Percentiles rank a stretch among this genome's conserved stretches.
Evolutionary conservation across 2,888 invertebrate species (phyloP).

Genomic region (Trissolcus japonicus): DNA sequence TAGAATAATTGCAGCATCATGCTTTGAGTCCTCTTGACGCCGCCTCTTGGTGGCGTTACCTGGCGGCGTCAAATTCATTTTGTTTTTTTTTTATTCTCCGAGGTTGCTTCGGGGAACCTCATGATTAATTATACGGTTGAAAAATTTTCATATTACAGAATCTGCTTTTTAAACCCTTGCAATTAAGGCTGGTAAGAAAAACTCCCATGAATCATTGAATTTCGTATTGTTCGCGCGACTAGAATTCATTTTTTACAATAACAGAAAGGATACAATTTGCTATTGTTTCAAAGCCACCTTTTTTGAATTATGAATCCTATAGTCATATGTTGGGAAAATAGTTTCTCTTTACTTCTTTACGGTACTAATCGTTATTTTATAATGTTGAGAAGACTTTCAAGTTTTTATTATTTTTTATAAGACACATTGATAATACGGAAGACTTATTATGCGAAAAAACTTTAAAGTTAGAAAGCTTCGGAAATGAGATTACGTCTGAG

Average conservation of each 20-base stretch:
- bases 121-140: slow-evolving; percentile 65
- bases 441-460: slow-evolving; percentile 60
- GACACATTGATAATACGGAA: slow-evolving; percentile 11
- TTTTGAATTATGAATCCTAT: neutral
- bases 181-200: slow-evolving; percentile 26
- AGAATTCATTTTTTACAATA: slow-evolving; percentile 14
- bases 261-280: slow-evolving; percentile 21
- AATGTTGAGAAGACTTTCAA: slow-evolving; percentile 9
- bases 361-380: too few relatives aligned
- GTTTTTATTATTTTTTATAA: too few relatives aligned
- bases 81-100: slow-evolving; percentile 24
- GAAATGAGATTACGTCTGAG: slow-evolving; percentile 64
- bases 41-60: slow-evolving; percentile 6
- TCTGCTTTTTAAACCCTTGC: slow-evolving; percentile 49
- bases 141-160: slow-evolving; percentile 30
- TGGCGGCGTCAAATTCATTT: slow-evolving; percentile 60
- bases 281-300: neutral
- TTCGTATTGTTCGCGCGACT: slow-evolving; percentile 15
- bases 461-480: slow-evolving; percentile 69
- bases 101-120: slow-evolving; percentile 61
- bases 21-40: slow-evolving; percentile 42
- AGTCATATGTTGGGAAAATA: neutral
- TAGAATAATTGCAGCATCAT: slow-evolving; percentile 66
- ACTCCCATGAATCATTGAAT: slow-evolving; percentile 35
- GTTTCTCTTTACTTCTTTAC: neutral